These are phyloP conservation scores for Daboia siamensis DNA, from an alignment of 2,113 vertebrate genomes.

Conservation along the genomic window DNA sequence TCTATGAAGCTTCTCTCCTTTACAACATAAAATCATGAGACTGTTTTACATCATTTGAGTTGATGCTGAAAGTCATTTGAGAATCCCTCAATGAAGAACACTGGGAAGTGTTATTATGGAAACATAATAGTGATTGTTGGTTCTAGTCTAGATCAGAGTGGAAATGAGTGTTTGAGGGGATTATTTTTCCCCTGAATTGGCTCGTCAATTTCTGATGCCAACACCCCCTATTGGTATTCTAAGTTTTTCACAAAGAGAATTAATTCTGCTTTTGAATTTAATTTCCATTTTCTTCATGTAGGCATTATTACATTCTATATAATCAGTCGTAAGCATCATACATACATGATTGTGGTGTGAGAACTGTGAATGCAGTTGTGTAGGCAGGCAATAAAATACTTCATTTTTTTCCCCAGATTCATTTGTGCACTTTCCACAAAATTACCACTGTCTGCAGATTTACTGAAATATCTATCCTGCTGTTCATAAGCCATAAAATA, in stretches of 20 bases:
- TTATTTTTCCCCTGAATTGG: slow-evolving; percentile 46
- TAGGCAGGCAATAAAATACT: slow-evolving; percentile 49
- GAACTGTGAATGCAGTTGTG: slow-evolving; percentile 61
- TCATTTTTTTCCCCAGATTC: slow-evolving; percentile 69
- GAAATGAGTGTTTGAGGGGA: slow-evolving; percentile 26
- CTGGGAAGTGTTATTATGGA: slow-evolving; percentile 12
- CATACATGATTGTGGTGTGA: slow-evolving; percentile 57
- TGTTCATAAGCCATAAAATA: slow-evolving; percentile 70
- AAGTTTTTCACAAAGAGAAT: slow-evolving; percentile 52
- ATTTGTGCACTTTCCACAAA: slow-evolving; percentile 70
- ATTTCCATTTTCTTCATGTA: slow-evolving; percentile 63
- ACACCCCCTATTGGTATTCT: slow-evolving; percentile 51
- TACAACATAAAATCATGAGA: background rate
- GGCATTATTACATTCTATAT: slow-evolving; percentile 56
- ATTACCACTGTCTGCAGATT: slow-evolving; percentile 69
- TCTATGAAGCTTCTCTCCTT: background rate
- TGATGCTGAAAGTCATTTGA: background rate
- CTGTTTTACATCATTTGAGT: background rate
- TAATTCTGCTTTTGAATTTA: slow-evolving; percentile 63
- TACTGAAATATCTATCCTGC: slow-evolving; percentile 68
- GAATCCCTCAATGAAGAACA: slow-evolving; percentile 12
- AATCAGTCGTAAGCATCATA: slow-evolving; percentile 56
- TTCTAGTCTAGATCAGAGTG: slow-evolving; percentile 40
- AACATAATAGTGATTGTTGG: slow-evolving; percentile 15
- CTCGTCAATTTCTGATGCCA: slow-evolving; percentile 46